Evolutionary conservation across 2,113 vertebrate genomes (phyloP), one percentile per base, ranked within the genome.

Genomic region (Mirounga angustirostris): DNA sequence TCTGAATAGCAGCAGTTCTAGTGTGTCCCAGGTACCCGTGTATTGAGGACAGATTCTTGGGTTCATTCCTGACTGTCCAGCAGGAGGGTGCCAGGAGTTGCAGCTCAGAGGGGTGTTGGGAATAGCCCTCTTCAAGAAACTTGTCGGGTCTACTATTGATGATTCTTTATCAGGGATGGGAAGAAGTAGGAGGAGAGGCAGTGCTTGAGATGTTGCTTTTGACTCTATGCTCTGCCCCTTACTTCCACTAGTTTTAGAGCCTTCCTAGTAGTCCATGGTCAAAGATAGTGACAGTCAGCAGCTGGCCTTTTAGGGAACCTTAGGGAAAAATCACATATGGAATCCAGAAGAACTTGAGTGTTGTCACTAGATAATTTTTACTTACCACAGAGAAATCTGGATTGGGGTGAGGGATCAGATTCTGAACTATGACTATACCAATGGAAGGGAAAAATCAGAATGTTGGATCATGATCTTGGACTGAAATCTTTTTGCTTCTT

Each of bases 401-500:
- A n/a, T n/a, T 93, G 24, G 56, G 4, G 2, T 73, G 21, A 73
- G 13, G n/a, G 22, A n/a, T 92, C 65, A 81, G 71, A 63, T 94
- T 95, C 78, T 95, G 73, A 90, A 43, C 15, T 84, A 7, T 76
- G 85, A 87, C 46, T 93, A 7, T 56, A 10, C 61, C 33, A 71
- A 22, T 30, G 58, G 81, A 74, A 89, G 89, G 63, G 43, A 36
- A 73, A 88, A 71, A 89, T 40, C 67, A 54, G 26, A 69, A 81
- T 46, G 22, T 19, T 95, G 21, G 65, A 30, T 92, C 58, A 16
- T n/a, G 43, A 95, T 12, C 59, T 12, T 40, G 4, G 1, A 36
- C 95, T 94, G 79, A 98, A 95, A 73, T 69, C 3, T 1, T 46
- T 40, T 13, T 96, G 52, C 92, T 95, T 98, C 18, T 40, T 83